phyloP scores from a whole-genome alignment of 1,140 invertebrate species.

The Battus philenor region DNA sequence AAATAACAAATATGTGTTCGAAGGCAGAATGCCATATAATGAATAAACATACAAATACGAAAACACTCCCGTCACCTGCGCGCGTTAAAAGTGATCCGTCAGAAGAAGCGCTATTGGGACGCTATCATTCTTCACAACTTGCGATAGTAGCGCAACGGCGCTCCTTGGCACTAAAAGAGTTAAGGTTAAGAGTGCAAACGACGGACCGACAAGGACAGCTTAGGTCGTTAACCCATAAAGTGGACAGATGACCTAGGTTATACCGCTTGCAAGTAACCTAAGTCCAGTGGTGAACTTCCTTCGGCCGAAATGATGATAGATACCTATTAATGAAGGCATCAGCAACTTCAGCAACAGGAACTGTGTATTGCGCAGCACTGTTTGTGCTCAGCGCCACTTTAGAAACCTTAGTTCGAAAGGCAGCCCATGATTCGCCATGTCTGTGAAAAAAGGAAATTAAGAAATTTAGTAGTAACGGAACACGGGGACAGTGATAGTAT shows the following conservation, averaged over 20 bases:
- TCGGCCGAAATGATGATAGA: no score
- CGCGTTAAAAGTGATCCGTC: background rate
- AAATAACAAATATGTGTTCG: background rate
- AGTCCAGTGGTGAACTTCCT: no score
- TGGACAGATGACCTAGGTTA: no score
- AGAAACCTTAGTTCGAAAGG: conserved; percentile 87
- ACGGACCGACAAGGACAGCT: no score
- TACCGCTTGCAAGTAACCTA: no score
- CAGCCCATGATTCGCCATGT: conserved; percentile 89
- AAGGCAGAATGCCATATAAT: background rate
- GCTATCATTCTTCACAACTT: background rate
- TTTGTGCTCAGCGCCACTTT: conserved; percentile 86
- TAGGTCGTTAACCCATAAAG: no score
- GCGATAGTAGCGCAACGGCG: background rate
- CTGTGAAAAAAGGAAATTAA: conserved; percentile 61
- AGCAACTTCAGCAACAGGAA: conserved; percentile 85
- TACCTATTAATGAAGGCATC: conserved; percentile 83
- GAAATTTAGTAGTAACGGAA: no score
- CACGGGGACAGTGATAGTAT: no score
- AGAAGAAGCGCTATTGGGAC: background rate
- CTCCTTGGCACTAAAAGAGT: no score
- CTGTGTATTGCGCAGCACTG: conserved; percentile 84
- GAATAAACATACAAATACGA: background rate
- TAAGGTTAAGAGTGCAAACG: no score
- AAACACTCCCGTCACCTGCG: background rate